Evolutionary conservation across 2,113 vertebrate species (phyloP).

Genomic region (Oryzias melastigma): DNA sequence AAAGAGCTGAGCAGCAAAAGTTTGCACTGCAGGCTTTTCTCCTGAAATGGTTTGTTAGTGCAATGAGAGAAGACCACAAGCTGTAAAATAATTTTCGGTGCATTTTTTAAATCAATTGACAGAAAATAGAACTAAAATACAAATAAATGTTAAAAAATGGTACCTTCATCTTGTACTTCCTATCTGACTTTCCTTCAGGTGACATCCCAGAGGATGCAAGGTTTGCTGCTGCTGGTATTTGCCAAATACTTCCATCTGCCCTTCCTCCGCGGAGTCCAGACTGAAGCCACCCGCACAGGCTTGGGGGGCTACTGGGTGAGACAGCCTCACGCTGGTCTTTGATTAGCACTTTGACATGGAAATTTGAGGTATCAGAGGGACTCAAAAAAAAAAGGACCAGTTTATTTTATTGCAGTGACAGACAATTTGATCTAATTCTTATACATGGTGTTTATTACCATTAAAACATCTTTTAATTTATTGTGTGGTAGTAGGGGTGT

Average conservation of each 20-base stretch:
- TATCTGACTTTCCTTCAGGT: conserved; percentile 76
- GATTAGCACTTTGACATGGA: conserved; percentile 10
- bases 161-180: not conserved
- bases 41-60: conserved; percentile 10
- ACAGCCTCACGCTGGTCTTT: conserved; percentile 17
- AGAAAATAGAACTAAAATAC: too few relatives aligned
- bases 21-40: conserved; percentile 2
- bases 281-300: conserved; percentile 90
- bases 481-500: conserved; percentile 10
- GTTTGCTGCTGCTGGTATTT: conserved; percentile 90
- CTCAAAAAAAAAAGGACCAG: not conserved
- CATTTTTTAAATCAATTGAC: too few relatives aligned
- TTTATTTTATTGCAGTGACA: conserved; percentile 5
- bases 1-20: not conserved
- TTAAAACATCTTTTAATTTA: conserved; percentile 3
- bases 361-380: conserved; percentile 1
- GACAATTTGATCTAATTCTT: not conserved
- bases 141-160: too few relatives aligned
- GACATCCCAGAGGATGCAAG: conserved; percentile 95
- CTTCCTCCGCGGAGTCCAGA: conserved; percentile 87
- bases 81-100: not conserved
- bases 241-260: conserved; percentile 93
- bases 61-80: conserved; percentile 20
- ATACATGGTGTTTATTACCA: not conserved
- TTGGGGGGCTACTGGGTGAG: conserved; percentile 87